phyloP scores from a whole-genome alignment of 2,113 vertebrate species.

The Rhegmatorhina hoffmannsi region DNA sequence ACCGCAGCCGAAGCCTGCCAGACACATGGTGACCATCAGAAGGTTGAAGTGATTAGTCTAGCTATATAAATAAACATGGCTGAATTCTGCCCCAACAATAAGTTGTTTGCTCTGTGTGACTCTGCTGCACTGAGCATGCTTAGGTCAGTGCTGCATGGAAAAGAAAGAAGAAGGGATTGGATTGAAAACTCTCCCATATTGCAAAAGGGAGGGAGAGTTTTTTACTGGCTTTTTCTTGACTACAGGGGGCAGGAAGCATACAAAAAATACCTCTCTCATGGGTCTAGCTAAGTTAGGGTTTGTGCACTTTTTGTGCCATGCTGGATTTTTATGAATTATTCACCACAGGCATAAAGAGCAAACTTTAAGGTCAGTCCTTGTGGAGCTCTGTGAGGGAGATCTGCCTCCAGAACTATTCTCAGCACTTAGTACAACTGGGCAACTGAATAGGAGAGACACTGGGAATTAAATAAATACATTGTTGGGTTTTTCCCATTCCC shows the following conservation, averaged over 20 bases:
- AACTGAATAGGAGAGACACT: not conserved
- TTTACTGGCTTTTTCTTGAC: not conserved
- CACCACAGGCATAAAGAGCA: not conserved
- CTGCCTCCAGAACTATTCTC: not conserved
- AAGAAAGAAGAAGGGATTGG: not conserved
- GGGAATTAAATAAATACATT: not conserved
- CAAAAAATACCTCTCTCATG: not conserved
- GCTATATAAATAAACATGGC: conserved; percentile 57
- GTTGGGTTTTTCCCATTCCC: not conserved
- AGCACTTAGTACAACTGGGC: not conserved
- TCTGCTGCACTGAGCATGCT: not conserved
- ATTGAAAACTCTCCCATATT: not conserved
- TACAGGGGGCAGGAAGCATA: not conserved
- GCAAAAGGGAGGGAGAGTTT: not conserved
- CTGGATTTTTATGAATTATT: not conserved
- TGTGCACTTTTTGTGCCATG: not conserved
- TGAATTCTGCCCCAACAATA: conserved; percentile 14
- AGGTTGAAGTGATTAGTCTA: conserved; percentile 47
- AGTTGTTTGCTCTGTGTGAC: not conserved
- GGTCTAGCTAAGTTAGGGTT: not conserved
- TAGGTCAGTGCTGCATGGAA: not conserved
- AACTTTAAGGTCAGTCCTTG: not conserved
- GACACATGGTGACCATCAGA: conserved; percentile 59
- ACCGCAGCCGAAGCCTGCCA: conserved; percentile 43
- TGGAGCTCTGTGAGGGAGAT: not conserved